Evolutionary conservation across 2,113 vertebrate genomes (phyloP).

Genomic region (Cynoglossus semilaevis): DNA sequence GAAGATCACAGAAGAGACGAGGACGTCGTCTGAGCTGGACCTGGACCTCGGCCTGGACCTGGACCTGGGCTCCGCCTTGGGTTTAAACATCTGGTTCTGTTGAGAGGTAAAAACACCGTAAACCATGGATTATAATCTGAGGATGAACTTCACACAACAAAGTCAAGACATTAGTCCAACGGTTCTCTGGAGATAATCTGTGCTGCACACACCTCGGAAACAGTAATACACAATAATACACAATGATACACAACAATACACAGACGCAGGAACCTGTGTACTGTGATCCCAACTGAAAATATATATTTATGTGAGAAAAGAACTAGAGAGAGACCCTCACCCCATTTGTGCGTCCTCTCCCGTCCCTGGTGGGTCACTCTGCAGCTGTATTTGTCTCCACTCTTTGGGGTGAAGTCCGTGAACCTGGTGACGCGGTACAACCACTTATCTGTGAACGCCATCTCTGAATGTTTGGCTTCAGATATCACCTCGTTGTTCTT

Average conservation of each 20-base stretch:
- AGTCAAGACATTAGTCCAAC: too few relatives aligned
- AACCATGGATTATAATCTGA: too few relatives aligned
- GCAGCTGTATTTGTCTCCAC: conserved; percentile 49
- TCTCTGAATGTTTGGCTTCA: background rate
- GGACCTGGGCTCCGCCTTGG: background rate
- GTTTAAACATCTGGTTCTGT: conserved; percentile 49
- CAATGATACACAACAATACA: too few relatives aligned
- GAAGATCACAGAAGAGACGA: too few relatives aligned
- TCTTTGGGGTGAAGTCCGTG: background rate
- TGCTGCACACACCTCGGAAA: too few relatives aligned
- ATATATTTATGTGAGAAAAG: too few relatives aligned
- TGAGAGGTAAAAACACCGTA: background rate
- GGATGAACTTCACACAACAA: too few relatives aligned
- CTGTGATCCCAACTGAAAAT: background rate
- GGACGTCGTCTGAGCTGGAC: background rate
- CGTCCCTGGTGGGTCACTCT: conserved; percentile 32
- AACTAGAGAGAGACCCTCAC: conserved; percentile 54
- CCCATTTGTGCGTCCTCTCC: background rate
- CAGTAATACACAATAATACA: too few relatives aligned
- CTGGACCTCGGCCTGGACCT: too few relatives aligned
- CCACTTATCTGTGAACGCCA: background rate
- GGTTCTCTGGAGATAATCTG: too few relatives aligned
- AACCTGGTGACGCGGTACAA: background rate
- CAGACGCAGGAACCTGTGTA: too few relatives aligned
- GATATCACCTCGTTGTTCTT: background rate